Evolutionary conservation across 1,140 invertebrate genomes (phyloP), one percentile per base, ranked within the genome.

Genomic region (Aphidius gifuensis): DNA sequence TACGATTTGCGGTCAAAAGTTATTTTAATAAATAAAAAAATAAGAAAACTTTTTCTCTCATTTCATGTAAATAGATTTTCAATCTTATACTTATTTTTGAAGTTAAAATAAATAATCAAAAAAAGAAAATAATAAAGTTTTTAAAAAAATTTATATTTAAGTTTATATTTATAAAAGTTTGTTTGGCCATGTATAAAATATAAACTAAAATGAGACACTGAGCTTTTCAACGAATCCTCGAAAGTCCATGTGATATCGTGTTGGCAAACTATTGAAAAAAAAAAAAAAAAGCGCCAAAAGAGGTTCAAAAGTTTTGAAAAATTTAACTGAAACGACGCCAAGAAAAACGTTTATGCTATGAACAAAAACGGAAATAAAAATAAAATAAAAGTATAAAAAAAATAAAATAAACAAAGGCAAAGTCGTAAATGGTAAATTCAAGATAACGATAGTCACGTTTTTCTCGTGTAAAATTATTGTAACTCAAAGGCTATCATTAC

Each of bases 271-370:
- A 48, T 44, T 48, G 42, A n/a, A 39, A 8, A 32, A 54, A 42
- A 8, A 32, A 54, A 42, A 61, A 6, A 48, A n/a, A 9, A 21
- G 43, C 49, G 38, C 21, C n/a, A 44, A 43, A 38, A 54, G 21
- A 7, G 42, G 46, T 44, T 40, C 47, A 58, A 64, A 64, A 74
- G 71, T 71, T 75, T 72, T n/a, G 66, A 69, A 73, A 74, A 74
- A 42, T 55, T 75, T 74, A 67, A 68, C 71, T 73, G 74, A 74
- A 70, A 69, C 70, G 64, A 67, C 70, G 74, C 74, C 71, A 74
- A 73, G 65, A 71, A 66, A 61, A 64, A 65, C 61, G 64, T 32
- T 32, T 32, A 32, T 32, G 23, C 23, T 32, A 32, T 32, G 23
- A 32, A 32, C 23, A 32, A 32, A 32, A 32, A 32, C 23, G 2